Conservation (phyloP, 2,113 vertebrate genomes). For the Nothobranchius kuhntae region DNA sequence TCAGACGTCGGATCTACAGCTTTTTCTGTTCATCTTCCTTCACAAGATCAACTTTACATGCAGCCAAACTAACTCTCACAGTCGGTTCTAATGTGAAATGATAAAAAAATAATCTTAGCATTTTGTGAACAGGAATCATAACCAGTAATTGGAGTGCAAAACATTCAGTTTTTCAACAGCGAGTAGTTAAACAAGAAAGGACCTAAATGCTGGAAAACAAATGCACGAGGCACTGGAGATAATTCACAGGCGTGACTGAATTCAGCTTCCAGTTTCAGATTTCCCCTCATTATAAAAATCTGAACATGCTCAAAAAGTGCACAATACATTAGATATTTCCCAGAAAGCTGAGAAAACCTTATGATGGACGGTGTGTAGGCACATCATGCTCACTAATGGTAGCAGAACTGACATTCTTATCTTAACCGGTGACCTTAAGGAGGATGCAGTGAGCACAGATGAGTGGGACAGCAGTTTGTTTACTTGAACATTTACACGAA, state of each 20-base stretch:
- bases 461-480: conserved; percentile 7
- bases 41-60: conserved; percentile 15
- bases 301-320: conserved; percentile 66
- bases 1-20: not conserved
- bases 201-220: conserved; percentile 14
- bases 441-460: conserved; percentile 18
- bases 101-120: not conserved
- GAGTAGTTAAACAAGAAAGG: conserved; percentile 24
- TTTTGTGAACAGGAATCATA: conserved; percentile 10
- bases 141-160: conserved; percentile 39
- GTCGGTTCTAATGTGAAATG: conserved; percentile 6
- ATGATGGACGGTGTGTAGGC: conserved; percentile 43
- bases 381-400: conserved; percentile 48
- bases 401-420: conserved; percentile 23
- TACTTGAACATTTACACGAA: not conserved
- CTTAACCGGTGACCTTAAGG: not conserved
- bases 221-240: conserved; percentile 67
- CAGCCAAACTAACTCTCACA: conserved; percentile 16
- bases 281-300: conserved; percentile 7
- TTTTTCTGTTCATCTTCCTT: conserved; percentile 7
- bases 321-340: conserved; percentile 34
- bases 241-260: conserved; percentile 38
- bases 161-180: conserved; percentile 42
- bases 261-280: conserved; percentile 31
- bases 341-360: conserved; percentile 27